Evolutionary conservation across 2,888 invertebrate species (phyloP).

Genomic region (Megamerina dolium): DNA sequence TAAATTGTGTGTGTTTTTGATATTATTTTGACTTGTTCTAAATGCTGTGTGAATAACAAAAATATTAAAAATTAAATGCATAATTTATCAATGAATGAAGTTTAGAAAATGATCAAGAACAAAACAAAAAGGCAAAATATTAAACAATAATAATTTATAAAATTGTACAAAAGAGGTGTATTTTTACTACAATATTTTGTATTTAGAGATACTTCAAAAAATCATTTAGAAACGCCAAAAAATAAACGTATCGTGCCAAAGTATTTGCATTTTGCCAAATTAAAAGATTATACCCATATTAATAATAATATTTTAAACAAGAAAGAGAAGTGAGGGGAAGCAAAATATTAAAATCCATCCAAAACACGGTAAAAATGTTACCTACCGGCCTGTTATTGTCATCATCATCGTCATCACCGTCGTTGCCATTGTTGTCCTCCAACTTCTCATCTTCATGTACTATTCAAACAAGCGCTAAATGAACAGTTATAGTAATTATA

Average conservation of each 20-base stretch:
- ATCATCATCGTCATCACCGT: too few relatives aligned
- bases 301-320: background rate
- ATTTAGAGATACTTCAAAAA: too few relatives aligned
- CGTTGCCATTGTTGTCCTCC: too few relatives aligned
- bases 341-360: background rate
- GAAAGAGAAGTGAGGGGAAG: too few relatives aligned
- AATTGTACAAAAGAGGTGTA: too few relatives aligned
- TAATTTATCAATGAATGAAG: too few relatives aligned
- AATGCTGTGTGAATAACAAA: background rate
- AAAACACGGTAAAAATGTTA: background rate
- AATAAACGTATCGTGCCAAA: background rate
- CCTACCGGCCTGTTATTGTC: too few relatives aligned
- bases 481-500: slow-evolving; percentile 39
- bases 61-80: too few relatives aligned
- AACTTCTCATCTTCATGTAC: background rate
- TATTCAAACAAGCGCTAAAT: slow-evolving; percentile 24
- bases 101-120: too few relatives aligned
- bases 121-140: too few relatives aligned
- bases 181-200: too few relatives aligned
- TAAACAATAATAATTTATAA: too few relatives aligned
- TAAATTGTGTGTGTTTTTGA: background rate
- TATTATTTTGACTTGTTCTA: background rate
- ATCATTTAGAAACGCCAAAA: background rate
- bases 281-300: background rate
- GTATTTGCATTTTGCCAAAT: background rate